A percentile compares a stretch with the other conserved stretches of the same genome.
These are phyloP conservation scores for Hystrix brachyura DNA, from an alignment of 2,113 vertebrate species.

Conservation along the genomic window DNA sequence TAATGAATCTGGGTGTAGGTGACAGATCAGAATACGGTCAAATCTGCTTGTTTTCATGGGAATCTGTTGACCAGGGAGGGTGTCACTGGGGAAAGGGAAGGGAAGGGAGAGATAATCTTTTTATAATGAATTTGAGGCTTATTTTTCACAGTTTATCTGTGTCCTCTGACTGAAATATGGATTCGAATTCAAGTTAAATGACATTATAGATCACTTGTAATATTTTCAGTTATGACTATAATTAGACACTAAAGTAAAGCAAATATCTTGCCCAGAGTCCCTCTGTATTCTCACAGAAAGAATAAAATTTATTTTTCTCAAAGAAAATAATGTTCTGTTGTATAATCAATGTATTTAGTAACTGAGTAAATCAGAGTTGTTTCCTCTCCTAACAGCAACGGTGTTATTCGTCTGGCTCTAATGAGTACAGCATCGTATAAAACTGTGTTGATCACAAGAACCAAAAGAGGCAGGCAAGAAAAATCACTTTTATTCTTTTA, in stretches of 20 bases:
- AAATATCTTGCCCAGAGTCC: slow-evolving; percentile 75
- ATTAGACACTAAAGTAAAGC: slow-evolving; percentile 80
- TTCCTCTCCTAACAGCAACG: slow-evolving; percentile 68
- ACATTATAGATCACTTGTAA: slow-evolving; percentile 50
- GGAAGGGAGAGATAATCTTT: not conserved
- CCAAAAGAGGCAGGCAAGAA: slow-evolving; percentile 14
- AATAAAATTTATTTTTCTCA: slow-evolving; percentile 72
- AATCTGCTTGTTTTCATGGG: not conserved
- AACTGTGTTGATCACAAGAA: not conserved
- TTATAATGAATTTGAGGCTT: not conserved
- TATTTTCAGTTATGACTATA: slow-evolving; percentile 83
- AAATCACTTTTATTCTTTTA: not conserved
- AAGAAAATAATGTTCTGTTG: slow-evolving; percentile 80
- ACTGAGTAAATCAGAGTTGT: slow-evolving; percentile 68
- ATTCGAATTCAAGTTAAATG: slow-evolving; percentile 75
- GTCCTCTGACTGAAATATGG: slow-evolving; percentile 70
- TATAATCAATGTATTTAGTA: slow-evolving; percentile 80
- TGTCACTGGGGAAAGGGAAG: fast-evolving
- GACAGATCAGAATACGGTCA: not conserved
- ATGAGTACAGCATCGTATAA: not conserved
- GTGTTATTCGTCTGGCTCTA: slow-evolving; percentile 59
- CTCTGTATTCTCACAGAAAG: slow-evolving; percentile 73
- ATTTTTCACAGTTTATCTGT: slow-evolving; percentile 25
- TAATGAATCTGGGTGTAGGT: not conserved
- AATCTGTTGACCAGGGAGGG: not conserved